These are phyloP conservation scores for Brachionus asplanchnoidis DNA, from an alignment of 1,140 invertebrate species.

Conservation along the genomic window DNA sequence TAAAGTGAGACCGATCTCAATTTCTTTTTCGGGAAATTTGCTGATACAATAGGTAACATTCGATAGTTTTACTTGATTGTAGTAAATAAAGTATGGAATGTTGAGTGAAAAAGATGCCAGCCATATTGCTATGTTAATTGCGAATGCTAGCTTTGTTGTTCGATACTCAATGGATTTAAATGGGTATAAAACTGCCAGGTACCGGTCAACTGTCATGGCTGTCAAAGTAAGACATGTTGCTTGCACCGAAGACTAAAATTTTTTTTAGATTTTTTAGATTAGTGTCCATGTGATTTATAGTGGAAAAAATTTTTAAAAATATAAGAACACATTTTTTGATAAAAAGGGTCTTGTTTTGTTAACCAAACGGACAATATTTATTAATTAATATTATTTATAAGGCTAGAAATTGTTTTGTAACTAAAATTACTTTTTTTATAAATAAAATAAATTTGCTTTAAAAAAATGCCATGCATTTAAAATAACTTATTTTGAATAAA, in stretches of 20 bases:
- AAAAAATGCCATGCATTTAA: too few species aligned
- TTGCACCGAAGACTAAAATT: constrained; percentile 48
- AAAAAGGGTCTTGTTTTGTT: too few species aligned
- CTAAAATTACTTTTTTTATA: too few species aligned
- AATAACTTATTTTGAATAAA: too few species aligned
- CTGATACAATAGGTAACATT: constrained; percentile 7
- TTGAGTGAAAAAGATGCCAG: constrained; percentile 41
- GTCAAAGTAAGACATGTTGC: constrained; percentile 52
- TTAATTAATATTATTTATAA: too few species aligned
- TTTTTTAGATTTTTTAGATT: too few species aligned
- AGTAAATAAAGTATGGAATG: constrained; percentile 26
- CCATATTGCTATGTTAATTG: constrained; percentile 50
- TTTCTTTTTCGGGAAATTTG: constrained; percentile 43
- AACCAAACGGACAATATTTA: too few species aligned
- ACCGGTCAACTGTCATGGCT: constrained; percentile 53
- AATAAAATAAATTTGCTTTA: too few species aligned
- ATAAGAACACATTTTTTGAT: too few species aligned
- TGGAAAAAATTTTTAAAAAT: too few species aligned
- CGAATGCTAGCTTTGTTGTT: constrained; percentile 46
- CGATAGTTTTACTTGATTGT: background rate
- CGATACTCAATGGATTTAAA: constrained; percentile 49
- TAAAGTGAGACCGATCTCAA: constrained; percentile 45
- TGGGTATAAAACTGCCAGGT: constrained; percentile 51
- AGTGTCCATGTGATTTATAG: too few species aligned
- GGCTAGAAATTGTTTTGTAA: too few species aligned